A percentile compares a stretch with the other conserved stretches of the same genome.
phyloP scores from a whole-genome alignment of 2,797 vertebrate species.

The Sebastes cheni region DNA sequence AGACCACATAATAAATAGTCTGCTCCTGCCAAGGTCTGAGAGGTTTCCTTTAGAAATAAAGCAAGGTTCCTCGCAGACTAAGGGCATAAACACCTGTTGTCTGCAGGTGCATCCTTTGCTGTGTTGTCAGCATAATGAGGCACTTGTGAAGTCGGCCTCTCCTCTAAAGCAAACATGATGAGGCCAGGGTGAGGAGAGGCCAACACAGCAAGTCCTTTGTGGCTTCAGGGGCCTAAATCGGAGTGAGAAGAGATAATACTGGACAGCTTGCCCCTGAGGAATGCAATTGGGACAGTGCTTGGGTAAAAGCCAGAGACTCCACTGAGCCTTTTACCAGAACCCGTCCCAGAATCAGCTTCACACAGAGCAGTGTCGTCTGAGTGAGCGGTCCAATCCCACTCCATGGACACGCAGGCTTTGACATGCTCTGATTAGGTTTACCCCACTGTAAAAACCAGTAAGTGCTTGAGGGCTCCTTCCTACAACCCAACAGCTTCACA shows the following conservation, averaged over 20 bases:
- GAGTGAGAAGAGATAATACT: conserved; percentile 74
- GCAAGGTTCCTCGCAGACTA: not conserved
- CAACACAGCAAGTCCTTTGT: conserved; percentile 78
- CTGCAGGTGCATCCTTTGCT: conserved; percentile 71
- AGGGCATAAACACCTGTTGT: conserved; percentile 72
- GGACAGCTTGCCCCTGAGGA: conserved; percentile 76
- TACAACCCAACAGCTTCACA: not conserved
- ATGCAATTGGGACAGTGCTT: conserved; percentile 68
- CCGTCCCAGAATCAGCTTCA: conserved; percentile 41
- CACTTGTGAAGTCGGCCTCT: conserved; percentile 51
- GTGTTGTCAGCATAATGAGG: conserved; percentile 62
- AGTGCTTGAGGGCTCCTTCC: conserved; percentile 1
- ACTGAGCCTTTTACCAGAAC: conserved; percentile 51
- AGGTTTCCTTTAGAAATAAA: conserved; percentile 23
- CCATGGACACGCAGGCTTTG: not conserved
- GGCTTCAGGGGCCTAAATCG: conserved; percentile 60
- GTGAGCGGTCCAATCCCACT: not conserved
- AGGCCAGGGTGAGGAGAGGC: conserved; percentile 57
- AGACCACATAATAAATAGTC: conserved; percentile 7
- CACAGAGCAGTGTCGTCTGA: conserved; percentile 12
- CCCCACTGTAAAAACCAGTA: conserved; percentile 23
- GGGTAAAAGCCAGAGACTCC: conserved; percentile 52
- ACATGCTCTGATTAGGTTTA: conserved; percentile 19
- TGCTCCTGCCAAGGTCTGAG: conserved; percentile 23
- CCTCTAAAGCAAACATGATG: conserved; percentile 33